Evolutionary conservation across 2,797 vertebrate species (phyloP).

Genomic region (Poecilia picta): DNA sequence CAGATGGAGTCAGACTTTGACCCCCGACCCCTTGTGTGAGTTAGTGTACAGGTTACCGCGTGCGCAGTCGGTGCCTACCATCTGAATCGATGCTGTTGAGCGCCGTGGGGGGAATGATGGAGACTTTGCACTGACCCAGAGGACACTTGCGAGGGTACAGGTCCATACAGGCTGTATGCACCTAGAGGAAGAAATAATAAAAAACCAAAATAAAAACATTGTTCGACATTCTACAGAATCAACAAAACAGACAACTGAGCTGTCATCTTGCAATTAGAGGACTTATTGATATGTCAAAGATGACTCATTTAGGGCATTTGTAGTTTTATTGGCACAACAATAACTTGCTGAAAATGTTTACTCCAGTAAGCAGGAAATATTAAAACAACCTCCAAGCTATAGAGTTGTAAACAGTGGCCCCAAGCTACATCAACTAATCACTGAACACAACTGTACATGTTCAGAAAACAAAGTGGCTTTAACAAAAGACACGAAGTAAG

Average conservation of each 20-base stretch:
- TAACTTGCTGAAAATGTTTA: not conserved
- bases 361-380: not conserved
- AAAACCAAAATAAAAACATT: not conserved
- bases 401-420: not conserved
- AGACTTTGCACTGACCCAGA: conserved; percentile 97
- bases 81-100: conserved; percentile 99
- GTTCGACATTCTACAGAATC: not conserved
- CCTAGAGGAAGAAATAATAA: conserved; percentile 72
- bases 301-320: not conserved
- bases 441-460: no score
- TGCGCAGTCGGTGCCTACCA: conserved; percentile 80
- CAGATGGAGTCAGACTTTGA: conserved; percentile 5
- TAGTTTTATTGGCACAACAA: not conserved
- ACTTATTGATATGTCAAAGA: not conserved
- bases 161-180: conserved; percentile 97
- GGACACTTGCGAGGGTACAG: conserved; percentile 93
- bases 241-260: not conserved
- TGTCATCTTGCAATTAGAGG: not conserved
- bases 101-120: conserved; percentile 97
- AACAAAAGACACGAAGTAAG: no score
- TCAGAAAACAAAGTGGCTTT: no score
- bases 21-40: conserved; percentile 30
- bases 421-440: no score
- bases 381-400: not conserved
- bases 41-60: conserved; percentile 1